Percentiles rank a stretch among this genome's conserved stretches.
These are phyloP conservation scores for Regulus satrapa DNA, from an alignment of 2,113 vertebrate genomes.

Conservation along the genomic window DNA sequence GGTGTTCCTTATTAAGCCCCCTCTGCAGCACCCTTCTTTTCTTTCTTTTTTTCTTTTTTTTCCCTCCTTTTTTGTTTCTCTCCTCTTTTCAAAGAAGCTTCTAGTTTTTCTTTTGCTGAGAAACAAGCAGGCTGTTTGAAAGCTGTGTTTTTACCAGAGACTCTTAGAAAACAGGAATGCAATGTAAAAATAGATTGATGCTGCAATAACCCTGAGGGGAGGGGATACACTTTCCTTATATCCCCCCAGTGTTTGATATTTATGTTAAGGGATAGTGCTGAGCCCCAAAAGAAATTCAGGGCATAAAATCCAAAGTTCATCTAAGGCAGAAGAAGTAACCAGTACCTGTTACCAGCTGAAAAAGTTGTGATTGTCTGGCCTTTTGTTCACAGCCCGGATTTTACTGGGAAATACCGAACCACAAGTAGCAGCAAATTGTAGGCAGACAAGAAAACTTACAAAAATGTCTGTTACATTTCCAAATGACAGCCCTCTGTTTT, in stretches of 20 bases:
- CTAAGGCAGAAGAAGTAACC: neutral
- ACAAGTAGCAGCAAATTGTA: neutral
- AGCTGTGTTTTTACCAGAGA: neutral
- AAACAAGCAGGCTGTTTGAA: neutral
- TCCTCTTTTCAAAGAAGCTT: neutral
- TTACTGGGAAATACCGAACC: neutral
- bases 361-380: neutral
- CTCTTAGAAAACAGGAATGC: neutral
- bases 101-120: neutral
- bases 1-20: fast-evolving
- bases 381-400: neutral
- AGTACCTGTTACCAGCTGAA: neutral
- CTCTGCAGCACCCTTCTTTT: neutral
- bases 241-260: fast-evolving
- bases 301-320: neutral
- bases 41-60: neutral
- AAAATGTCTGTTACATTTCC: neutral
- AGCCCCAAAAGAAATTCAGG: neutral
- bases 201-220: neutral
- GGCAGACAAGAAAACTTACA: neutral
- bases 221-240: neutral
- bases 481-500: neutral
- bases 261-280: neutral
- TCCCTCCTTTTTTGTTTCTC: too few species aligned
- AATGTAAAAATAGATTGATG: neutral